These are phyloP conservation scores for Osmerus mordax DNA, from an alignment of 2,113 vertebrate species.

Conservation along the genomic window DNA sequence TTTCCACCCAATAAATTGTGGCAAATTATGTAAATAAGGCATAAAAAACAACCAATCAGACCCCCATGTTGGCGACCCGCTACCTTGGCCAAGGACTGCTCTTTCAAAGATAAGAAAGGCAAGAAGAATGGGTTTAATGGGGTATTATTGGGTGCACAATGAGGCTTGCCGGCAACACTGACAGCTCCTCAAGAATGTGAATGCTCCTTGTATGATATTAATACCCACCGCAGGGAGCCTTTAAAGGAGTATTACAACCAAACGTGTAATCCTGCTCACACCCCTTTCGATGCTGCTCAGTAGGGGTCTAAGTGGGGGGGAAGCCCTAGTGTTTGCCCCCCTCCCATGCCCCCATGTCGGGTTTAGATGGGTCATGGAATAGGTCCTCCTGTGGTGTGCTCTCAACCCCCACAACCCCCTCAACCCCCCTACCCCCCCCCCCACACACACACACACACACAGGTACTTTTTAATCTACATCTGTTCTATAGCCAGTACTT, in stretches of 20 bases:
- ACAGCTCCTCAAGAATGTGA: conserved; percentile 68
- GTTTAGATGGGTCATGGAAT: conserved; percentile 70
- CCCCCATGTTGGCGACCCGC: conserved; percentile 57
- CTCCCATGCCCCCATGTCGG: conserved; percentile 36
- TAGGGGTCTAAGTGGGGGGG: conserved; percentile 42
- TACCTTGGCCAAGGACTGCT: conserved; percentile 61
- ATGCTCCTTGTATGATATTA: conserved; percentile 60
- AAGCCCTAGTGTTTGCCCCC: neutral
- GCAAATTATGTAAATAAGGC: conserved; percentile 60
- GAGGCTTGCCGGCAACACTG: conserved; percentile 61
- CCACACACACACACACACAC: neutral
- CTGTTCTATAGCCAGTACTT: too few species aligned
- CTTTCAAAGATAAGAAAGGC: conserved; percentile 67
- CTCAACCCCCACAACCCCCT: conserved; percentile 46
- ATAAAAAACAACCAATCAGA: conserved; percentile 59
- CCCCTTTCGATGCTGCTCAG: conserved; percentile 34
- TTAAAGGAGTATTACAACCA: conserved; percentile 56
- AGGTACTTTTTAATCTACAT: neutral
- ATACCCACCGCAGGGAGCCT: conserved; percentile 58
- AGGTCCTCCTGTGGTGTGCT: conserved; percentile 63
- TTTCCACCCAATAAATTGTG: conserved; percentile 59
- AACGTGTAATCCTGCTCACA: conserved; percentile 60
- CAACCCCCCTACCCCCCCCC: neutral
- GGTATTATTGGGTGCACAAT: conserved; percentile 70
- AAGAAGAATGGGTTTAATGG: conserved; percentile 69